Conservation (phyloP, 2,888 invertebrate species). For the Diploptera punctata region DNA sequence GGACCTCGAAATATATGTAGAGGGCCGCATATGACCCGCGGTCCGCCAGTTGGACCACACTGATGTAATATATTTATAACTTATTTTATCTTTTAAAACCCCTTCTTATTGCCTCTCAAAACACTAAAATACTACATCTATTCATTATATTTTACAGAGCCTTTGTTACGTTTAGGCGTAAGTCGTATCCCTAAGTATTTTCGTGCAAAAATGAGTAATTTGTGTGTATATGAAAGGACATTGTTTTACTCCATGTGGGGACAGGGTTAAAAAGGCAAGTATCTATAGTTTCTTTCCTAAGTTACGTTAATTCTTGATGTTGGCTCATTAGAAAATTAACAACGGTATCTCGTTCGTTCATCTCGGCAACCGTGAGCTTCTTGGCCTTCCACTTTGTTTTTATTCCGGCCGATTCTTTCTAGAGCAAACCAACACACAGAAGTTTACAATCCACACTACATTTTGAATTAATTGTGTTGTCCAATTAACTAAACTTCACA, state of each 20-base stretch:
- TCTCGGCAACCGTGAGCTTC: conserved; percentile 21
- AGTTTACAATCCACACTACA: not conserved
- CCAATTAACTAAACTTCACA: not conserved
- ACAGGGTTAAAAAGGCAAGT: conserved; percentile 14
- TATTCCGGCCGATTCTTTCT: not conserved
- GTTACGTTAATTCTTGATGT: conserved; percentile 22
- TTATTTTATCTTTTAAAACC: not conserved
- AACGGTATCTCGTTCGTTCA: conserved; percentile 7
- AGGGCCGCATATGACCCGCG: too few species aligned
- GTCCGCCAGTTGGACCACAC: too few species aligned
- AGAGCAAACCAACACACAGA: conserved; percentile 10
- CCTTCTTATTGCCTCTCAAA: not conserved
- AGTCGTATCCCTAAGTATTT: not conserved
- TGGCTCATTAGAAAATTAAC: conserved; percentile 21
- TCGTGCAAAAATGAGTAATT: not conserved
- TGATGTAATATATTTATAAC: too few species aligned
- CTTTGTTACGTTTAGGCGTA: not conserved
- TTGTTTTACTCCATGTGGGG: conserved; percentile 24
- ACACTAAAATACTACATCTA: not conserved
- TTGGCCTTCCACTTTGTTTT: not conserved
- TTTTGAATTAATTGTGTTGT: not conserved
- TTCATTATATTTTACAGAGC: not conserved
- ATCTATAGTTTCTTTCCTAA: conserved; percentile 13
- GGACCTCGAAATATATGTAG: too few species aligned
- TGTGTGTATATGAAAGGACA: not conserved